These are phyloP conservation scores for Sisyra terminalis DNA, from an alignment of 2,888 invertebrate species.

Conservation along the genomic window DNA sequence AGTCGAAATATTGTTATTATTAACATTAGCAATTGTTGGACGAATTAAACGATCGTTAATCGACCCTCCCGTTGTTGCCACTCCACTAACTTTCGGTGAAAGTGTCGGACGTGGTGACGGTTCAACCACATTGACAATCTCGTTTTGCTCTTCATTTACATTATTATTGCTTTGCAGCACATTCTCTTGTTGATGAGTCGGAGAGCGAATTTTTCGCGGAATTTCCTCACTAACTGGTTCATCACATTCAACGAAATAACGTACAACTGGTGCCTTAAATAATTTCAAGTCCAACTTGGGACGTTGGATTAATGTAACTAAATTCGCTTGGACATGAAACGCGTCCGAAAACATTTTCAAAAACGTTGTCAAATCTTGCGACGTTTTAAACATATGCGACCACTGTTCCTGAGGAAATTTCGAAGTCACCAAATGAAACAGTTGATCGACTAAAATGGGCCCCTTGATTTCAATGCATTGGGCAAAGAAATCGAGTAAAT, in stretches of 20 bases:
- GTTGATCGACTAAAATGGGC: conserved; percentile 71
- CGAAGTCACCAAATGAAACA: conserved; percentile 65
- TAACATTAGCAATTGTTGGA: too few relatives aligned
- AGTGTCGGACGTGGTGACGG: conserved; percentile 20
- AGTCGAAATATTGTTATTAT: conserved; percentile 12
- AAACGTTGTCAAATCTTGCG: conserved; percentile 78
- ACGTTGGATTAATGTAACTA: conserved; percentile 67
- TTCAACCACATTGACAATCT: conserved; percentile 25
- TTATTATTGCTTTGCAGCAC: too few relatives aligned
- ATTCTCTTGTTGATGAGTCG: too few relatives aligned
- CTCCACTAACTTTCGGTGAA: too few relatives aligned
- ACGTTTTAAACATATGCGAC: conserved; percentile 79
- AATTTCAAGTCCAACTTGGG: conserved; percentile 43
- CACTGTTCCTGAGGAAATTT: conserved; percentile 62
- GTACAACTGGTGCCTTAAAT: conserved; percentile 1
- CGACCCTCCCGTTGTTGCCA: too few relatives aligned
- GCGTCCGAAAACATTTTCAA: conserved; percentile 86
- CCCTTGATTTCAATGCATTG: conserved; percentile 68
- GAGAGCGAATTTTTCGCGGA: too few relatives aligned
- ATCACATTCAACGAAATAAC: too few relatives aligned
- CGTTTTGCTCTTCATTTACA: too few relatives aligned
- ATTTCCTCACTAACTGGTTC: too few relatives aligned
- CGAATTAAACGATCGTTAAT: conserved; percentile 25
- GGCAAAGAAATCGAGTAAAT: conserved; percentile 65
- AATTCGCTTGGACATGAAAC: conserved; percentile 84